Evolutionary conservation across 2,888 invertebrate species (phyloP).

Genomic region (Cheilosia grossa): DNA sequence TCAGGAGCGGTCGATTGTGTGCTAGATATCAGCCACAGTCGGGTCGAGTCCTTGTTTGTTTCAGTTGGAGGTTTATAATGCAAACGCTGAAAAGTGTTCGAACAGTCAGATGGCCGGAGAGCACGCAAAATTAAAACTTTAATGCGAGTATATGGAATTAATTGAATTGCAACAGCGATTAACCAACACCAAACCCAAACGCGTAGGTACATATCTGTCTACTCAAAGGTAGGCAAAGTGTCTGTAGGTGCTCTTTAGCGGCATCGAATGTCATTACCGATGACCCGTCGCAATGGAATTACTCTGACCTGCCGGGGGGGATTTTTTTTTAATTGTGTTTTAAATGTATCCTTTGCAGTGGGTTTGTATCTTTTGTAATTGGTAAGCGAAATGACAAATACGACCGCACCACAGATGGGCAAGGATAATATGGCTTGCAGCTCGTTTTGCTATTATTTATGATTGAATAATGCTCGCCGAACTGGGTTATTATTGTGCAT

Average conservation of each 20-base stretch:
- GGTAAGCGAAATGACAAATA: constrained; percentile 2
- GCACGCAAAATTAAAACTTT: constrained; percentile 6
- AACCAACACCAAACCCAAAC: background rate
- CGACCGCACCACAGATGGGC: background rate
- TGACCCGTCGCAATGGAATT: constrained; percentile 37
- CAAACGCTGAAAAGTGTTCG: constrained; percentile 6
- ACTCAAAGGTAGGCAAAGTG: no score
- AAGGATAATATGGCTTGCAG: background rate
- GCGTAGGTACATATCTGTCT: no score
- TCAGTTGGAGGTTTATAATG: background rate
- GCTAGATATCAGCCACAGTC: background rate
- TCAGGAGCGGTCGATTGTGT: background rate
- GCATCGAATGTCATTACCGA: constrained; percentile 47
- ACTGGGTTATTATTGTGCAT: background rate
- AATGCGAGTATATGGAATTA: background rate
- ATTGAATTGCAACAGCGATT: constrained; percentile 30
- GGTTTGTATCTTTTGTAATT: background rate
- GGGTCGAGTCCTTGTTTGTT: background rate
- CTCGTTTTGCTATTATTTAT: background rate
- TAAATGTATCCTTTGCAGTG: background rate
- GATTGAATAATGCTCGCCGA: background rate
- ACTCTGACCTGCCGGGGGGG: background rate
- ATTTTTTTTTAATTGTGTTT: constrained; percentile 34
- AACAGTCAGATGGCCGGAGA: background rate
- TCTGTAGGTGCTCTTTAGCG: constrained; percentile 10